These are phyloP conservation scores for Mionectes olivaceus DNA, from an alignment of 2,797 vertebrate species.

Conservation along the genomic window DNA sequence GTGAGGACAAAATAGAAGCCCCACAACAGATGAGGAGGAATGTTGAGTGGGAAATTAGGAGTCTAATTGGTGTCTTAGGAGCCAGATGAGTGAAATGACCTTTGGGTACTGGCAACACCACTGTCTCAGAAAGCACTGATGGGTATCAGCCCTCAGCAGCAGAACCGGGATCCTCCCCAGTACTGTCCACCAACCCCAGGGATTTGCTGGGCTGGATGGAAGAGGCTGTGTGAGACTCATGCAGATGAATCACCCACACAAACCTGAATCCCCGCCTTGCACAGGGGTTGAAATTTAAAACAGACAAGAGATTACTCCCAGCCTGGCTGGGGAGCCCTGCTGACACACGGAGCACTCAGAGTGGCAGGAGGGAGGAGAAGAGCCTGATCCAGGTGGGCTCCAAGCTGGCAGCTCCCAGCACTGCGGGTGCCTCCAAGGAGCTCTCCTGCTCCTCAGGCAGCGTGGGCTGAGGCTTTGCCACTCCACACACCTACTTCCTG, in stretches of 20 bases:
- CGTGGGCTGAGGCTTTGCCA: slow-evolving; percentile 56
- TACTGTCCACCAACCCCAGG: not conserved
- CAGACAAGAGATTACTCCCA: not conserved
- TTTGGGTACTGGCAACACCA: not conserved
- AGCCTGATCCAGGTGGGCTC: not conserved
- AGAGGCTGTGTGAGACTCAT: not conserved
- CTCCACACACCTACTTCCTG: slow-evolving; percentile 67
- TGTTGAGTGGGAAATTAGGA: not conserved
- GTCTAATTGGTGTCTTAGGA: not conserved
- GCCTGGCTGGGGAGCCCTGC: not conserved
- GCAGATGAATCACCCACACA: slow-evolving; percentile 67
- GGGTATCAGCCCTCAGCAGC: not conserved
- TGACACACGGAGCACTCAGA: not conserved
- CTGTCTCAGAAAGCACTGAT: not conserved
- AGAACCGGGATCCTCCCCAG: not conserved
- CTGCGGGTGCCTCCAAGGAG: not conserved
- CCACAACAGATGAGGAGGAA: not conserved
- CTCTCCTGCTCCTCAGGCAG: slow-evolving; percentile 25
- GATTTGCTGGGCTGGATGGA: not conserved
- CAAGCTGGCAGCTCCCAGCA: not conserved
- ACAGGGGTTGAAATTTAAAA: not conserved
- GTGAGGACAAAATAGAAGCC: not conserved
- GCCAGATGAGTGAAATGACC: not conserved
- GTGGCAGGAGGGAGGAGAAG: not conserved
- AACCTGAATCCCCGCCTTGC: slow-evolving; percentile 42